These are phyloP conservation scores for Thereva unica DNA, from an alignment of 2,888 invertebrate genomes.

Conservation along the genomic window DNA sequence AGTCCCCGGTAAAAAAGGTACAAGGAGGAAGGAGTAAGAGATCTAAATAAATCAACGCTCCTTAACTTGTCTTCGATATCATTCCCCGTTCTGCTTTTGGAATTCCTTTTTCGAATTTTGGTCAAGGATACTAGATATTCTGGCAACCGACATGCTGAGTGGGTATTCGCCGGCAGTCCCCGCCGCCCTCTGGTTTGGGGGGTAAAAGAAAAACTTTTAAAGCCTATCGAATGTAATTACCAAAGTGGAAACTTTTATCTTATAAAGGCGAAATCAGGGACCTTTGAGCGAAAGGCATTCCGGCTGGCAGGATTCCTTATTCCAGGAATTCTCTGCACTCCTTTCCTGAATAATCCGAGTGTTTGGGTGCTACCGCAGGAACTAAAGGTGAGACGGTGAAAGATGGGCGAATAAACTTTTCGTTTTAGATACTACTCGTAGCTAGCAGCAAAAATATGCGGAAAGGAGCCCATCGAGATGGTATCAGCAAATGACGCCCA, in stretches of 20 bases:
- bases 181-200: background rate
- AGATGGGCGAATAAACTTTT: no score
- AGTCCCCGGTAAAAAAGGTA: no score
- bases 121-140: background rate
- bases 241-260: constrained; percentile 31
- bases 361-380: no score
- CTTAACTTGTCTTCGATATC: constrained; percentile 38
- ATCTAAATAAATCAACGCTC: constrained; percentile 40
- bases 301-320: background rate
- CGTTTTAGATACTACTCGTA: no score
- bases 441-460: no score
- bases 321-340: background rate
- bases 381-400: no score
- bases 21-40: constrained; percentile 4
- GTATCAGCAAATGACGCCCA: background rate
- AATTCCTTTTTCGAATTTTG: background rate
- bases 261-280: constrained; percentile 23
- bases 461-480: no score
- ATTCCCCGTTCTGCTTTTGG: background rate
- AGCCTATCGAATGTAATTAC: constrained; percentile 23
- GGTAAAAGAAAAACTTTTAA: constrained; percentile 5
- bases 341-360: no score
- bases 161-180: background rate
- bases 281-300: constrained; percentile 20
- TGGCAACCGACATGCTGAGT: background rate